These are phyloP conservation scores for Phanerotoma sp. DNA, from an alignment of 2,888 invertebrate genomes.

Conservation along the genomic window DNA sequence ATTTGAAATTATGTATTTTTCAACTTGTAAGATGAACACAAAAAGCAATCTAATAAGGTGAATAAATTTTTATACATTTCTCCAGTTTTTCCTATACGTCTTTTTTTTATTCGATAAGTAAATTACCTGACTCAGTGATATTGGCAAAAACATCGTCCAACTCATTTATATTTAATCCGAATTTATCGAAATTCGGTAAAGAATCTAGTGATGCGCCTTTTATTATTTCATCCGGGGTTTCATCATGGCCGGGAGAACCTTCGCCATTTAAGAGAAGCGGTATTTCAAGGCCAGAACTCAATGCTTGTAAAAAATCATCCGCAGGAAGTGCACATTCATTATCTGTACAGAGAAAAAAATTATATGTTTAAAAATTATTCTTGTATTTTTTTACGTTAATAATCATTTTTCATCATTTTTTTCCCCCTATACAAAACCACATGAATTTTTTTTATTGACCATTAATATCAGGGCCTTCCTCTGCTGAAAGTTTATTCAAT, in stretches of 20 bases:
- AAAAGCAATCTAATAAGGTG: too few relatives aligned
- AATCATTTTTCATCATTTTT: constrained; percentile 2
- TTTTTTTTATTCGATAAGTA: too few relatives aligned
- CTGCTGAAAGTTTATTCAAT: too few relatives aligned
- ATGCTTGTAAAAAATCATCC: constrained; percentile 48
- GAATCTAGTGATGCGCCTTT: constrained; percentile 36
- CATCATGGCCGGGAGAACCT: constrained; percentile 38
- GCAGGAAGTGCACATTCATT: constrained; percentile 40
- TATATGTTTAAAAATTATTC: neutral
- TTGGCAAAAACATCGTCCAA: constrained; percentile 30
- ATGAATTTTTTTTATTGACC: too few relatives aligned
- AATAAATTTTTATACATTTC: too few relatives aligned
- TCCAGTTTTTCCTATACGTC: too few relatives aligned
- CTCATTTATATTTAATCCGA: constrained; percentile 33
- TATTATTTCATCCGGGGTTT: constrained; percentile 44
- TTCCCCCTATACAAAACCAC: neutral
- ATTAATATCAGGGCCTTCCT: too few relatives aligned
- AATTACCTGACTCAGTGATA: constrained; percentile 15
- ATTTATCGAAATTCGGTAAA: constrained; percentile 34
- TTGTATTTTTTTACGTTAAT: neutral
- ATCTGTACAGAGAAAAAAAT: constrained; percentile 35
- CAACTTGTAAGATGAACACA: too few relatives aligned
- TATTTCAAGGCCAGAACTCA: constrained; percentile 48
- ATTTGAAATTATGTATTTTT: neutral
- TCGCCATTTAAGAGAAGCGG: constrained; percentile 42